Conservation (phyloP, 2,888 invertebrate genomes). For the Bombyx huttoni region DNA sequence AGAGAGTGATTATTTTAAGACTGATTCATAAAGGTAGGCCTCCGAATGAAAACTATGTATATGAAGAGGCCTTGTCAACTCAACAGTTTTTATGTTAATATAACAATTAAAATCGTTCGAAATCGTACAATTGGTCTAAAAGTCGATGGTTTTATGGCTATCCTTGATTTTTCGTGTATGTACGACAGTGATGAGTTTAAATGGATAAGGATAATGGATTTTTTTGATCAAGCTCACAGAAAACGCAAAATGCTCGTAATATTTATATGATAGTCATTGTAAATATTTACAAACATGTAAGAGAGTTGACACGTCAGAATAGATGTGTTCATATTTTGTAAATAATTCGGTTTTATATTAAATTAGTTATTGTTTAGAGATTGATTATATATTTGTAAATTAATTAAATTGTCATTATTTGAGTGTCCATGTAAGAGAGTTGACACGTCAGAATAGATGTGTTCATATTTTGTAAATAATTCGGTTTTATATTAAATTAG, state of each 20-base stretch:
- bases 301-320: conserved; percentile 43
- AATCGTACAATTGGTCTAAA: not conserved
- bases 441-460: conserved; percentile 45
- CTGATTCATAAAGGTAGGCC: conserved; percentile 5
- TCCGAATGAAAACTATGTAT: not conserved
- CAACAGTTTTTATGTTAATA: not conserved
- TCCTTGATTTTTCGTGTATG: conserved; percentile 21
- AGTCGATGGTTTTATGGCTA: conserved; percentile 20
- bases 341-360: conserved; percentile 59
- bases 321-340: conserved; percentile 61
- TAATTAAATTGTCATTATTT: conserved; percentile 59
- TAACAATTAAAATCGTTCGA: not conserved
- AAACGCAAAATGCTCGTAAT: conserved; percentile 66
- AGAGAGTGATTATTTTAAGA: conserved; percentile 1
- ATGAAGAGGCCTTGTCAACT: not conserved
- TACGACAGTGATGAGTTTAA: conserved; percentile 19
- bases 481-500: conserved; percentile 52
- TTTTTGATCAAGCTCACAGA: conserved; percentile 61
- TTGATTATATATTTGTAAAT: conserved; percentile 64
- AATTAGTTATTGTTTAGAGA: conserved; percentile 55
- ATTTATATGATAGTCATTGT: conserved; percentile 66
- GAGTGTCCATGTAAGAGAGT: conserved; percentile 52
- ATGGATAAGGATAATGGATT: conserved; percentile 54
- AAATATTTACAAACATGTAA: conserved; percentile 63
- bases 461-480: conserved; percentile 67